phyloP scores from a whole-genome alignment of 2,888 invertebrate species.

The Trissolcus brochymenae region DNA sequence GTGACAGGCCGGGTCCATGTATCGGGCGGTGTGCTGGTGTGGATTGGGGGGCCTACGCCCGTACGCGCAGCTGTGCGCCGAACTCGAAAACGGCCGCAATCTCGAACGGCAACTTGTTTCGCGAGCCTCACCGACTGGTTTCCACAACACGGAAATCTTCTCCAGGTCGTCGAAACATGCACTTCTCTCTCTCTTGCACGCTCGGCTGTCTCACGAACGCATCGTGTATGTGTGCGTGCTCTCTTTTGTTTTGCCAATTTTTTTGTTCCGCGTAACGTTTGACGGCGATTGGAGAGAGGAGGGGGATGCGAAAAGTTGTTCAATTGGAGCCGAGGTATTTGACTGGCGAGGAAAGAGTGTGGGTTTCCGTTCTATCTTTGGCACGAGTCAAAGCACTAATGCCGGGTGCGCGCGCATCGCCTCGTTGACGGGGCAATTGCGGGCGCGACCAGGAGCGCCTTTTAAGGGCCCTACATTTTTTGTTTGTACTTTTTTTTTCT shows the following conservation, averaged over 20 bases:
- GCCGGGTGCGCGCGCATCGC: conserved; percentile 20
- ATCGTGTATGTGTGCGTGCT: neutral
- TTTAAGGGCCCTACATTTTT: no score
- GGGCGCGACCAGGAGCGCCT: conserved; percentile 14
- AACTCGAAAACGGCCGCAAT: neutral
- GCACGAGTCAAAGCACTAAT: conserved; percentile 31
- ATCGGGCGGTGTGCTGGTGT: neutral
- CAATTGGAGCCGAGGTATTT: no score
- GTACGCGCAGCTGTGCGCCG: conserved; percentile 11
- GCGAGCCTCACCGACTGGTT: neutral
- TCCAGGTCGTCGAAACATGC: neutral
- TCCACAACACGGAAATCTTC: neutral
- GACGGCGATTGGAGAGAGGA: no score
- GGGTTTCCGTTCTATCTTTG: conserved; percentile 20
- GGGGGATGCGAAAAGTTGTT: no score
- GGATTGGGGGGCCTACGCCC: conserved; percentile 13
- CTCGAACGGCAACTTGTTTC: neutral
- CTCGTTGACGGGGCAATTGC: conserved; percentile 13
- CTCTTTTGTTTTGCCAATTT: neutral
- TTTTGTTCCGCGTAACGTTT: no score
- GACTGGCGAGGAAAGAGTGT: no score
- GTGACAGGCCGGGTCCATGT: conserved; percentile 8
- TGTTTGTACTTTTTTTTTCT: no score
- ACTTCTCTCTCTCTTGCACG: neutral
- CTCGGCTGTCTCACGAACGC: neutral